phyloP scores from a whole-genome alignment of 2,888 invertebrate genomes.

The Euplexia lucipara region DNA sequence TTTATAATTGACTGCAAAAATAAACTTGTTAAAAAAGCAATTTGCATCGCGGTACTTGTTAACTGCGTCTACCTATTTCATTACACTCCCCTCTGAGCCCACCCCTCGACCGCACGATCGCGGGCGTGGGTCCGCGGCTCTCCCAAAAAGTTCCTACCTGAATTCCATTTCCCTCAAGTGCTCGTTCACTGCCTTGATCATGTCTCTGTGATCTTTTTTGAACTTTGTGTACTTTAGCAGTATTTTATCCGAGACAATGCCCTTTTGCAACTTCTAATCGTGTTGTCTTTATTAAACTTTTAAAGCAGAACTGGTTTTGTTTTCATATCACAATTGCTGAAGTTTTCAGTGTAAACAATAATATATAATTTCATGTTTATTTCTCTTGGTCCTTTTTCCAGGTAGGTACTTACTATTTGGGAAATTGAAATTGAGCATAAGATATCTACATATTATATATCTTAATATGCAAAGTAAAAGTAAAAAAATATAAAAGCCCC shows the following conservation, averaged over 20 bases:
- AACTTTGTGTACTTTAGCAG: slow-evolving; percentile 68
- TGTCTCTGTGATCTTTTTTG: slow-evolving; percentile 72
- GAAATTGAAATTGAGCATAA: background rate
- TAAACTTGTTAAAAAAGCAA: slow-evolving; percentile 75
- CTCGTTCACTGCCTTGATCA: slow-evolving; percentile 75
- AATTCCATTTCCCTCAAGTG: slow-evolving; percentile 78
- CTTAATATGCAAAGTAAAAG: background rate
- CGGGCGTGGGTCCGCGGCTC: slow-evolving; percentile 34
- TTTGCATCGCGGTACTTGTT: slow-evolving; percentile 70
- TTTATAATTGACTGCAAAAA: slow-evolving; percentile 67
- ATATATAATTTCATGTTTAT: background rate
- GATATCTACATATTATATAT: background rate
- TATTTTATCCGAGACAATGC: slow-evolving; percentile 63
- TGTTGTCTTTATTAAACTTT: slow-evolving; percentile 59
- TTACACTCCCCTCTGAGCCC: slow-evolving; percentile 67
- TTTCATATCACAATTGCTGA: slow-evolving; percentile 36
- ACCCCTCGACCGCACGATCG: slow-evolving; percentile 54
- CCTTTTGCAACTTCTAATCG: slow-evolving; percentile 52
- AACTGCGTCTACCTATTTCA: slow-evolving; percentile 70
- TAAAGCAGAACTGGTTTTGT: slow-evolving; percentile 51
- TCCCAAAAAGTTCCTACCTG: slow-evolving; percentile 70
- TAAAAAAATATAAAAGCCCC: background rate
- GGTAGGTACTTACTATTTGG: background rate
- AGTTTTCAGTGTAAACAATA: slow-evolving; percentile 13
- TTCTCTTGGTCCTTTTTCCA: background rate